A percentile compares a stretch with the other conserved stretches of the same genome.
Evolutionary conservation across 2,888 invertebrate species (phyloP).

Genomic region (Sturmia bella): DNA sequence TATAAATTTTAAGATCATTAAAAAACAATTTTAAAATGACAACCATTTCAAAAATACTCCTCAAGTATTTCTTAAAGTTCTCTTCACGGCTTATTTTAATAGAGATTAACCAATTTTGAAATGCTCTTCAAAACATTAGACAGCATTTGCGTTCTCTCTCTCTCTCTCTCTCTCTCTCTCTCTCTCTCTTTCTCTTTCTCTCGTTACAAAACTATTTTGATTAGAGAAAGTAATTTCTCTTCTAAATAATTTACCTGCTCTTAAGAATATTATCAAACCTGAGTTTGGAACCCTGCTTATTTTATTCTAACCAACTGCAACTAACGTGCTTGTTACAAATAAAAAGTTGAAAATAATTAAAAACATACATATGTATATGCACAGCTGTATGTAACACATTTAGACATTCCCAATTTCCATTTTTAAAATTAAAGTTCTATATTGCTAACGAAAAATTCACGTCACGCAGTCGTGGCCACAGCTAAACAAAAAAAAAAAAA

Average conservation of each 20-base stretch:
- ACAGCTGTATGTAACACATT: background rate
- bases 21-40: too few species aligned
- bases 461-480: constrained; percentile 55
- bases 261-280: constrained; percentile 51
- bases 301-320: constrained; percentile 48
- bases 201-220: constrained; percentile 1
- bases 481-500: constrained; percentile 5
- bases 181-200: too few species aligned
- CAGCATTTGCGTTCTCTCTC: too few species aligned
- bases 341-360: too few species aligned
- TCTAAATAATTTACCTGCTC: background rate
- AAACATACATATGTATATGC: background rate
- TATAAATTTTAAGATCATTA: too few species aligned
- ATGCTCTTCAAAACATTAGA: too few species aligned
- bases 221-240: constrained; percentile 54
- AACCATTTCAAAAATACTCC: too few species aligned
- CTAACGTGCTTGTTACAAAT: constrained; percentile 28
- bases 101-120: too few species aligned
- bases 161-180: too few species aligned
- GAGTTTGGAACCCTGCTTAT: constrained; percentile 42
- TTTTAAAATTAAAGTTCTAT: background rate
- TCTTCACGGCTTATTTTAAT: too few species aligned
- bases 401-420: background rate
- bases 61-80: too few species aligned
- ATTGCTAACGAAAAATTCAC: constrained; percentile 25